phyloP scores from a whole-genome alignment of 2,797 vertebrate species.

The Atherinosoma microstoma region DNA sequence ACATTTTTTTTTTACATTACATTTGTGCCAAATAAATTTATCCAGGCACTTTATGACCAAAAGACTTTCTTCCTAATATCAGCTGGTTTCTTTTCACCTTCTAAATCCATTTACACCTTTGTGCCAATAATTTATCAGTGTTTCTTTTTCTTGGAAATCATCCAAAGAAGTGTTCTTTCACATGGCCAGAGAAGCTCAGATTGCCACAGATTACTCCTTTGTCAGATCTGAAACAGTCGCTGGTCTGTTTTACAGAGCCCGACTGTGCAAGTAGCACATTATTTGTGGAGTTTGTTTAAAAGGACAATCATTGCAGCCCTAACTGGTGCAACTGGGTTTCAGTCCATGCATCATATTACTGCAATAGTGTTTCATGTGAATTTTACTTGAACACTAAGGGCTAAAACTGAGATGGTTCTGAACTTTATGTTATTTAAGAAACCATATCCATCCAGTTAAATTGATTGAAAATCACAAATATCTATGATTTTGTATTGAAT shows the following conservation, averaged over 20 bases:
- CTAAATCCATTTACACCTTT: neutral
- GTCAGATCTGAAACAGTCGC: neutral
- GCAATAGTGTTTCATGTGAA: neutral
- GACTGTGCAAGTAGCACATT: neutral
- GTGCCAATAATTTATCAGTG: neutral
- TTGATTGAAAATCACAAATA: too few relatives aligned
- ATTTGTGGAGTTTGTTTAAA: neutral
- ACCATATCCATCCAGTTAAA: neutral
- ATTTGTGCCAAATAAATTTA: neutral
- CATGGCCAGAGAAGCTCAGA: neutral
- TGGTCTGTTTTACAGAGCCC: neutral
- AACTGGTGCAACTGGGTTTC: neutral
- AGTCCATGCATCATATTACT: neutral
- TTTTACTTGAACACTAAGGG: neutral
- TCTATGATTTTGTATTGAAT: neutral
- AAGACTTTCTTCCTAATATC: neutral
- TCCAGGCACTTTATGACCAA: neutral
- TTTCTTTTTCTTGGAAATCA: neutral
- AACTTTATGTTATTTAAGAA: neutral
- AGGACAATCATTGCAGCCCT: neutral
- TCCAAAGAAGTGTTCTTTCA: neutral
- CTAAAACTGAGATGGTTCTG: neutral
- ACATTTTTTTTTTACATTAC: neutral
- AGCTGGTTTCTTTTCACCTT: neutral
- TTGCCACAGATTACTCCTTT: neutral